Evolutionary conservation across 2,888 invertebrate genomes (phyloP), one percentile per base, ranked within the genome.

Genomic region (Frankliniella fusca): DNA sequence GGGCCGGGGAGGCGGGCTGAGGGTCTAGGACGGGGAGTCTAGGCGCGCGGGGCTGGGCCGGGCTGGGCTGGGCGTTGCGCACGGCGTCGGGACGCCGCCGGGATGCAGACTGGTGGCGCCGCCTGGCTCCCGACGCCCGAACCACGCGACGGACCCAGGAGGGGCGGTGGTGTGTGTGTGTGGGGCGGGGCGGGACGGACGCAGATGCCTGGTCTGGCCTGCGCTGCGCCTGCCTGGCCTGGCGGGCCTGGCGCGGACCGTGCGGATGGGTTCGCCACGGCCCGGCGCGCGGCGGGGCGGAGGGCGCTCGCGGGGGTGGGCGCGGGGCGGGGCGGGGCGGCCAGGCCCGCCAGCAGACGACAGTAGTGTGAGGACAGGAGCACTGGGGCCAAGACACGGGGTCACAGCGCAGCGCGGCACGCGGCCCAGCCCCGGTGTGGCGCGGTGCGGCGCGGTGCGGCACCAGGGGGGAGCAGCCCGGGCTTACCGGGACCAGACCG

Each of bases 291-390:
- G n/a, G 65, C 65, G n/a, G n/a, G 54, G 54, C 54, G 20, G 20
- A 3, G 70, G 70, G 54, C 38, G 38, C 54, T n/a, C 23, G n/a
- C 70, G 54, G 5, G 12, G 70, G 70, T 23, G n/a, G 23, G n/a
- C 65, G 65, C 65, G 9, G 70, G 70, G 23, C 8, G 70, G n/a
- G 23, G 23, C 70, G 23, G 11, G 23, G 23, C 70, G 27, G 18
- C 11, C 61, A 61, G 61, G 15, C 61, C 61, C 23, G 61, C 61
- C 9, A 76, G 70, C 70, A 76, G 70, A 76, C 70, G 70, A 27
- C 70, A 76, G 70, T 76, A 76, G 70, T 76, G 70, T 76, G 70
- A 76, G 70, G 70, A 76, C 70, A 27, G 70, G 70, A 76, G 70
- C 70, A 76, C 70, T 76, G 70, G 70, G 70, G 70, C 70, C 27